Percentiles rank a stretch among this genome's conserved stretches.
Evolutionary conservation across 2,797 vertebrate genomes (phyloP).

Genomic region (Falco concolor): DNA sequence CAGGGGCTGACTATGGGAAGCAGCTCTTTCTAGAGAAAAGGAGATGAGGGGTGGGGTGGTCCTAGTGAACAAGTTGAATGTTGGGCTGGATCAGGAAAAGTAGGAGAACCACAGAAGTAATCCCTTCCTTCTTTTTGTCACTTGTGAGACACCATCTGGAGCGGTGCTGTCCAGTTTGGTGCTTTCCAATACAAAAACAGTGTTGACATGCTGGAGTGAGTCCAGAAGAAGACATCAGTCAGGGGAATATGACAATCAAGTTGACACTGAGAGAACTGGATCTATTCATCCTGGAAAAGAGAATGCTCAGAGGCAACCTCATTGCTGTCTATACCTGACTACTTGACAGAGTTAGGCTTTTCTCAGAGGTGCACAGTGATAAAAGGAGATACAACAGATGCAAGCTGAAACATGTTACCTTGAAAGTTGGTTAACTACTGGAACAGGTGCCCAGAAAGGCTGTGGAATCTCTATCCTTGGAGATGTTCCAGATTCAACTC

Average conservation of each 20-base stretch:
- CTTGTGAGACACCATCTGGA: not conserved
- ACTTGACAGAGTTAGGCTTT: not conserved
- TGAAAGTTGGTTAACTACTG: not conserved
- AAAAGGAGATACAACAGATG: not conserved
- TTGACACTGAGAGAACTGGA: not conserved
- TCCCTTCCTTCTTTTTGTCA: not conserved
- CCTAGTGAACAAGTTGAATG: not conserved
- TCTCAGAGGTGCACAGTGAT: not conserved
- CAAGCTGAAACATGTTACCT: not conserved
- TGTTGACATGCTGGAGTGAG: not conserved
- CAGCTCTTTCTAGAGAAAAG: not conserved
- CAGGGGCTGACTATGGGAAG: not conserved
- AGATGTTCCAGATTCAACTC: not conserved
- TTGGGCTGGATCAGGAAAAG: not conserved
- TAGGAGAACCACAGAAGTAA: not conserved
- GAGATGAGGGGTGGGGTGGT: fast-evolving
- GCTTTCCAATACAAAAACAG: not conserved
- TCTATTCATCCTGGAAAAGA: not conserved
- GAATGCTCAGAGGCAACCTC: not conserved
- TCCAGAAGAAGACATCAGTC: not conserved
- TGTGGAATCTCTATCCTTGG: not conserved
- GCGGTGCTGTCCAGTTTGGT: too few species aligned
- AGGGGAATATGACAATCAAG: not conserved
- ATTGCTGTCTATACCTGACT: not conserved
- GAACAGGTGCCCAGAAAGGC: not conserved